Evolutionary conservation across 1,140 invertebrate species (phyloP).

Genomic region (Drosophila mojavensis): DNA sequence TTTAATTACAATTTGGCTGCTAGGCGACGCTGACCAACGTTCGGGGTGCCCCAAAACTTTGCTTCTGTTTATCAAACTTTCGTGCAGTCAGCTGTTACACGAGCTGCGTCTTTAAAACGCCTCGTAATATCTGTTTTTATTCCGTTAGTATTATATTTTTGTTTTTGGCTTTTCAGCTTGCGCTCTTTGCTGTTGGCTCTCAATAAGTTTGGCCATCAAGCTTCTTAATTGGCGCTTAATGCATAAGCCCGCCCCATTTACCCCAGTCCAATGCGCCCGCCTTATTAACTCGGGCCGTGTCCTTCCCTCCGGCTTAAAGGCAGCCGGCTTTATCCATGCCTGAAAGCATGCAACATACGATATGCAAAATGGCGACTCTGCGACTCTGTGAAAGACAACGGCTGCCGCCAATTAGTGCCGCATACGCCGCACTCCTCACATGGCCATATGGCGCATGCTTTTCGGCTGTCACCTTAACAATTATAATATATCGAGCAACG

Average conservation of each 20-base stretch:
- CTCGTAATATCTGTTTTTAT: slow-evolving; percentile 20
- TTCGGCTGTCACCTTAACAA: slow-evolving; percentile 24
- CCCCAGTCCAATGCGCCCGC: not conserved
- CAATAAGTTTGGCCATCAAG: slow-evolving; percentile 49
- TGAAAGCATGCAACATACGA: slow-evolving; percentile 27
- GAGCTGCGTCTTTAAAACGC: slow-evolving; percentile 38
- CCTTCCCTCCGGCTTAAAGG: not conserved
- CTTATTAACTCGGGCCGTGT: not conserved
- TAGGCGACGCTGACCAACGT: slow-evolving; percentile 54
- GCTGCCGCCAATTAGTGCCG: slow-evolving; percentile 51
- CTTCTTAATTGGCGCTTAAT: slow-evolving; percentile 72
- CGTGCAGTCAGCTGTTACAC: slow-evolving; percentile 63
- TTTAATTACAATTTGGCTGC: slow-evolving; percentile 80
- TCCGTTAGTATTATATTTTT: not conserved
- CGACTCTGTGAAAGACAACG: not conserved
- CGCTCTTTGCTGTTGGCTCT: slow-evolving; percentile 43
- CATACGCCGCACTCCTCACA: slow-evolving; percentile 15
- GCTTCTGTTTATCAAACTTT: slow-evolving; percentile 59
- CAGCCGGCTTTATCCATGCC: not conserved
- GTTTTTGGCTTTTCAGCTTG: not conserved
- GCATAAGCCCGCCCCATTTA: slow-evolving; percentile 57
- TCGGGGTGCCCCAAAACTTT: not conserved
- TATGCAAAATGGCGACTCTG: not conserved
- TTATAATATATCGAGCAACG: slow-evolving; percentile 21
- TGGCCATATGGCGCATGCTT: slow-evolving; percentile 6